Evolutionary conservation across 2,888 invertebrate species (phyloP), one percentile per base, ranked within the genome.

Genomic region (Drosophila borborema): DNA sequence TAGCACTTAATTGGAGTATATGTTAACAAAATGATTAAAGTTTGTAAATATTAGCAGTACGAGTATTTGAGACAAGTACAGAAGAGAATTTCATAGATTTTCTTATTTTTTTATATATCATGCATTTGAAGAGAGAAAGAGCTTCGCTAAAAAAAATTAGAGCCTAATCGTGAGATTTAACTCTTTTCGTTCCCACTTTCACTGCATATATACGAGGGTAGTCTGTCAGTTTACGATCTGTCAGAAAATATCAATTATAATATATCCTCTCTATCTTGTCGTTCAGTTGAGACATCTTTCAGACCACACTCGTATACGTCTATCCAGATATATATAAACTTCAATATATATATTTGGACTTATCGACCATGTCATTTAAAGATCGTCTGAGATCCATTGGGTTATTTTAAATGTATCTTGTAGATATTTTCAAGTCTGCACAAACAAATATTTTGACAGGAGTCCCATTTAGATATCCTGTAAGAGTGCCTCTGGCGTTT

Each of bases 401-500:
- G 12, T n/a, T 23, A 14, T 36, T 36, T 38, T n/a, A 38, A 51
- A 45, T 51, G 58, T 49, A 65, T 75, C 72, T 71, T 49, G 41
- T 9, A 74, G 75, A 74, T 61, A 74, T 51, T 43, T 64, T 43
- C 3, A 12, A 23, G 41, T 48, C 56, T 18, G 34, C 23, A 45
- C 23, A 38, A 48, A 28, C 9, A 56, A 36, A 23, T 58, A 20
- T 10, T 18, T 40, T 48, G 10, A 38, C 18, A 38, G 23, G 28
- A 23, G 16, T 3, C 40, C 40, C 18, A 28, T 48, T 87, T 89
- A 91, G 46, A 91, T 90, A n/a, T 81, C 77, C 51, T 91, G 86
- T 76, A 91, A 63, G 48, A 91, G 67, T 20, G 91, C 91, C 34
- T 89, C 81, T 0, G 91, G 89, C 16, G 91, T 91, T 70, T 91